Base-by-base conservation (phyloP, 2,888 invertebrate species). In the Conus canariensis region DNA sequence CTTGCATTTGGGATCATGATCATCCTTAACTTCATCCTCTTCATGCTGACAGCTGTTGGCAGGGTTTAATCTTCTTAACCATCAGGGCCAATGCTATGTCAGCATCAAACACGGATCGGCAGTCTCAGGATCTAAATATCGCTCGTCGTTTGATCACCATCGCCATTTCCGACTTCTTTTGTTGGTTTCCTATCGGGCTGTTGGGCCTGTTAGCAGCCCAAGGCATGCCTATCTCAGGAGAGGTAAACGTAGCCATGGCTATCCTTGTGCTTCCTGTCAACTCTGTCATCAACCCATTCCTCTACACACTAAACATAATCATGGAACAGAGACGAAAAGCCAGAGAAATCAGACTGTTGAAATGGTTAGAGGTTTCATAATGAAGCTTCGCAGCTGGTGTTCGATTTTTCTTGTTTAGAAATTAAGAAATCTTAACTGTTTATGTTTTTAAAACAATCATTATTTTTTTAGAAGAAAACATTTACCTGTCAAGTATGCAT, bases 231-330 rank as follows among this genome's bases (percentile, higher is more conserved):
- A 82, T 82, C 56, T 58, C 82, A 58, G 82, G 82, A 9, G 82
- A 82, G 82, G 82, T 82, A 8, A 82, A 82, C 82, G 82, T 82
- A 19, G 82, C 58, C 56, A 56, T 82, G 82, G 82, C 82, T 19
- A 58, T 82, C 82, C 58, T 82, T 6, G 82, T 82, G 58, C 22
- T 82, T 3, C 82, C 82, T 19, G 19, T 82, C 82, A 82, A 82
- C 56, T 82, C 82, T 12, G 82, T 82, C 82, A 82, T 82, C 82
- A 82, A 82, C 82, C 82, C 82, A 3, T 82, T 82, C 82, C 82
- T 82, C 82, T 82, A 82, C 82, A 82, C 82, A 16, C 12, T 82
- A 16, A 82, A 82, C 82, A 58, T 82, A 22, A 56, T 82, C 56
- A 58, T 82, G 58, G 82, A 82, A 58, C 82, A 56, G 56, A 82